Percentiles rank a stretch among this genome's conserved stretches.
Conservation (phyloP, 2,797 vertebrate genomes). For the Thaleichthys pacificus region DNA sequence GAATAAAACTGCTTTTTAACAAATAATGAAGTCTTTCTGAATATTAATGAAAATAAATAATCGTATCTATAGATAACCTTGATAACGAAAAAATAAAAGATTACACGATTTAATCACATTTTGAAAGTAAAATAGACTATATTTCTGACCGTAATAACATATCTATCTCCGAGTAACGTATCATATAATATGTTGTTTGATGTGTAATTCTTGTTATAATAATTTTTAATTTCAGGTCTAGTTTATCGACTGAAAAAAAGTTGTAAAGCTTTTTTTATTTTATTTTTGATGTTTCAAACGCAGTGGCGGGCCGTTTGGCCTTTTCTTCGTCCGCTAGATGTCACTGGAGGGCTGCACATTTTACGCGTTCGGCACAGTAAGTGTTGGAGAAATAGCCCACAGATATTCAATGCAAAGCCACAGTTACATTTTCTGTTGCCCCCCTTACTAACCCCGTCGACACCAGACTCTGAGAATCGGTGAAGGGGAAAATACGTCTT, state of each 20-base stretch:
- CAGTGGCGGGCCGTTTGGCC: neutral
- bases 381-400: slow-evolving; percentile 34
- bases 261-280: neutral
- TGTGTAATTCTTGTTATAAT: too few relatives aligned
- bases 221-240: too few relatives aligned
- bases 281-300: neutral
- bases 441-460: slow-evolving; percentile 62
- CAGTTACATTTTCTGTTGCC: slow-evolving; percentile 60
- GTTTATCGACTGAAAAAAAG: neutral
- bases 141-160: too few relatives aligned
- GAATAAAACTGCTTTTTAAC: neutral
- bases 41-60: too few relatives aligned
- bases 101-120: too few relatives aligned
- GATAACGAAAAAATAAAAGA: too few relatives aligned
- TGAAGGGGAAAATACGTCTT: slow-evolving; percentile 75
- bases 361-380: slow-evolving; percentile 26
- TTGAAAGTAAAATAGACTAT: too few relatives aligned
- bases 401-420: slow-evolving; percentile 53
- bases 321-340: slow-evolving; percentile 82
- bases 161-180: too few relatives aligned
- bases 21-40: neutral
- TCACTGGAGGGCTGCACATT: slow-evolving; percentile 88
- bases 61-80: too few relatives aligned
- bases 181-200: too few relatives aligned
- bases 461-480: slow-evolving; percentile 70